A percentile compares a stretch with the other conserved stretches of the same genome.
Conservation (phyloP, 2,113 vertebrate species). For the Motacilla tschutschensis region DNA sequence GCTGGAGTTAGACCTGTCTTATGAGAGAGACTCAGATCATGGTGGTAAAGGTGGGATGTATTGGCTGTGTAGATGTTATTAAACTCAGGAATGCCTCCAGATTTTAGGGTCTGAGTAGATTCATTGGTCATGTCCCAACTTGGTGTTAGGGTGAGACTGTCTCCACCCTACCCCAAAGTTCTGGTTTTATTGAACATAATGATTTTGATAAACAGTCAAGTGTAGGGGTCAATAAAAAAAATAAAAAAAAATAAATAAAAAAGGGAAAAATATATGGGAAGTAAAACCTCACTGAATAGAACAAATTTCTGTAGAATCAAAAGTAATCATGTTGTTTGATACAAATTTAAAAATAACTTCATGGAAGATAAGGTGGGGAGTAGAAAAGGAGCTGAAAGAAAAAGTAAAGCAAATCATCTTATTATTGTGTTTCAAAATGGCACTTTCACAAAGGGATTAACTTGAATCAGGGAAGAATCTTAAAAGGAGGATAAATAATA, state of each 20-base stretch:
- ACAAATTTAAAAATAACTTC: neutral
- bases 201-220: neutral
- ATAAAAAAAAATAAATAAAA: neutral
- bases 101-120: neutral
- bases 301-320: neutral
- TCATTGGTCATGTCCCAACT: neutral
- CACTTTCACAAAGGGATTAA: neutral
- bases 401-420: neutral
- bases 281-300: neutral
- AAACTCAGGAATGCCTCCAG: neutral
- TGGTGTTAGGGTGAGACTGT: neutral
- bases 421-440: neutral
- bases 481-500: neutral
- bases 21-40: neutral
- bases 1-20: neutral
- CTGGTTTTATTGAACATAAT: neutral
- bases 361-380: neutral
- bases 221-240: accelerated
- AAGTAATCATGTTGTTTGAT: neutral
- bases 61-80: neutral
- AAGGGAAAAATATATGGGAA: neutral
- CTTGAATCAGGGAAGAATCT: neutral
- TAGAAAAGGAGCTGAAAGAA: neutral
- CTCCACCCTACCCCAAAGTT: neutral
- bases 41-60: neutral